phyloP scores from a whole-genome alignment of 2,797 vertebrate genomes.

The Holocentrus rufus region DNA sequence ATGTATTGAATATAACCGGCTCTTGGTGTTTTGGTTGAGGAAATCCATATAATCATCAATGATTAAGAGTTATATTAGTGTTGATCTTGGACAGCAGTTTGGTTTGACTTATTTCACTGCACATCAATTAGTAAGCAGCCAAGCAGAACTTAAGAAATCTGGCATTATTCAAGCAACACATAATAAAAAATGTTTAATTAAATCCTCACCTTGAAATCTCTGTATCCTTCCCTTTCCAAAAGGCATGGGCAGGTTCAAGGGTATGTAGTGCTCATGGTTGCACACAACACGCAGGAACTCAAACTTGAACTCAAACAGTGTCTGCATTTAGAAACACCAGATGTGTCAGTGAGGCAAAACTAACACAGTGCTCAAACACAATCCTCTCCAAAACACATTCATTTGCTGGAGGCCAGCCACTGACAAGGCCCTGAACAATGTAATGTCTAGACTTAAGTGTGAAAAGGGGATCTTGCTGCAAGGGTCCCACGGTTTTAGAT shows the following conservation, averaged over 20 bases:
- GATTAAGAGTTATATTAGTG: neutral
- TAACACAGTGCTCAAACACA: neutral
- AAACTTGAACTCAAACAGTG: constrained; percentile 98
- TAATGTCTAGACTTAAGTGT: too few species aligned
- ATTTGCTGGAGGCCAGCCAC: too few species aligned
- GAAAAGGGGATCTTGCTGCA: too few species aligned
- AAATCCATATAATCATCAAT: neutral
- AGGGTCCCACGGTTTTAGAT: too few species aligned
- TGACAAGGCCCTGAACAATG: too few species aligned
- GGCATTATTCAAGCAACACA: neutral
- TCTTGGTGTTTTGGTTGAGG: neutral
- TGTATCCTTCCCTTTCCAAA: constrained; percentile 96
- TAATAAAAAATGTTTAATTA: neutral
- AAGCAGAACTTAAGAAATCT: neutral
- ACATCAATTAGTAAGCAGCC: too few species aligned
- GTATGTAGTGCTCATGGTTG: constrained; percentile 97
- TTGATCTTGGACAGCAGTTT: neutral
- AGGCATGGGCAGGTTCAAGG: constrained; percentile 96
- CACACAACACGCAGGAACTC: constrained; percentile 97
- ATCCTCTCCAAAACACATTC: too few species aligned
- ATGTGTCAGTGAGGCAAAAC: neutral
- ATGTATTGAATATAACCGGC: neutral
- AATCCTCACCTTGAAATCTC: constrained; percentile 92
- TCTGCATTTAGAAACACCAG: constrained; percentile 79
- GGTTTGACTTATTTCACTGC: neutral